These are phyloP conservation scores for Trichacis sp. DNA, from an alignment of 2,888 invertebrate species.

Conservation along the genomic window DNA sequence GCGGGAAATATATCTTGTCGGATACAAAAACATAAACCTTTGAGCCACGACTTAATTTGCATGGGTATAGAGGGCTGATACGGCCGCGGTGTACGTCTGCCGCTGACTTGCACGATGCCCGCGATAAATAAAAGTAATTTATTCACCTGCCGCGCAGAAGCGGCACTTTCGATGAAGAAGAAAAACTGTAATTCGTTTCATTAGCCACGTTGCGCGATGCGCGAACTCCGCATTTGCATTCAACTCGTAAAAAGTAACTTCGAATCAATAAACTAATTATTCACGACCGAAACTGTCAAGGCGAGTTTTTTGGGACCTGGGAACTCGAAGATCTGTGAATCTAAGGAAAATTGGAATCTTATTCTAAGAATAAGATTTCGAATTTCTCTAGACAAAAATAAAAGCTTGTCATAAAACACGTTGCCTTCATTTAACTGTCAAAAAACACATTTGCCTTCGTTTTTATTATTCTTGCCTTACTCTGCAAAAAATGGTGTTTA, in stretches of 20 bases:
- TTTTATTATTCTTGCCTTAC: too few species aligned
- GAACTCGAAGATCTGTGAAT: too few species aligned
- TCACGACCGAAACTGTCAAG: too few species aligned
- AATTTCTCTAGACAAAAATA: too few species aligned
- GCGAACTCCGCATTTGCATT: background rate
- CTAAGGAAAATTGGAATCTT: too few species aligned
- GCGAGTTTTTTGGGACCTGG: too few species aligned
- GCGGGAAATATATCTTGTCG: slow-evolving; percentile 2
- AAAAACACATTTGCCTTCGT: too few species aligned
- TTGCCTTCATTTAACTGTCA: too few species aligned
- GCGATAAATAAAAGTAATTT: slow-evolving; percentile 40
- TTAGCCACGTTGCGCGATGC: background rate
- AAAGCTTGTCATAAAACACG: too few species aligned
- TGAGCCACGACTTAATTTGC: slow-evolving; percentile 9
- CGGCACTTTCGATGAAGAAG: slow-evolving; percentile 33
- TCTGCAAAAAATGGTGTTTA: too few species aligned
- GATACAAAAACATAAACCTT: slow-evolving; percentile 2
- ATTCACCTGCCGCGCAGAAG: slow-evolving; percentile 35
- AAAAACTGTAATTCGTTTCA: slow-evolving; percentile 6
- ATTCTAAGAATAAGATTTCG: too few species aligned
- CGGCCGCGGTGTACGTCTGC: slow-evolving; percentile 21
- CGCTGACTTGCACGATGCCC: slow-evolving; percentile 38
- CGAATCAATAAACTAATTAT: slow-evolving; percentile 1
- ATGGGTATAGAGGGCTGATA: slow-evolving; percentile 24
- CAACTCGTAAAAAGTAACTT: background rate